phyloP scores from a whole-genome alignment of 2,888 invertebrate genomes.

The Drosophila affinis region DNA sequence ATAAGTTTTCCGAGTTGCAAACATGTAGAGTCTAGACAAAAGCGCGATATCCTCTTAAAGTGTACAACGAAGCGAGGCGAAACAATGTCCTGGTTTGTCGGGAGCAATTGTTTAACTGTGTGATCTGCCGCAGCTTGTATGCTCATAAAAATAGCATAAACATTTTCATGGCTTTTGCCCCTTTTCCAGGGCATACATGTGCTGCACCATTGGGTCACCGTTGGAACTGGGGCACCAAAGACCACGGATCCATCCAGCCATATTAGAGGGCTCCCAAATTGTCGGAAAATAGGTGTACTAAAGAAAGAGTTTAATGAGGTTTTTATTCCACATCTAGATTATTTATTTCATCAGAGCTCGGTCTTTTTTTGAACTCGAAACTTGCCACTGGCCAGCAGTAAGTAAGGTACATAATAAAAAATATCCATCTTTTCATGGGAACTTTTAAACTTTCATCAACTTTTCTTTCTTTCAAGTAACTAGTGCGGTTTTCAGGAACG shows the following conservation, averaged over 20 bases:
- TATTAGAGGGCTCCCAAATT: conserved; percentile 42
- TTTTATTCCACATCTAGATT: conserved; percentile 11
- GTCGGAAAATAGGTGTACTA: conserved; percentile 50
- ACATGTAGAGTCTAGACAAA: neutral
- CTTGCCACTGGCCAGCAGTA: neutral
- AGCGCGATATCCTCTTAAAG: too few species aligned
- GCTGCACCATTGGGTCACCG: conserved; percentile 32
- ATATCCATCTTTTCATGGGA: neutral
- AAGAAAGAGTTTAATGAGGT: conserved; percentile 39
- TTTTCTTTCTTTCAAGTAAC: too few species aligned
- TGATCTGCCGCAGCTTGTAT: conserved; percentile 75
- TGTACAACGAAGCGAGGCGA: conserved; percentile 7
- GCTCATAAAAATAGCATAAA: conserved; percentile 73
- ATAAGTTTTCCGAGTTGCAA: neutral
- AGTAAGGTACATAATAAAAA: conserved; percentile 17
- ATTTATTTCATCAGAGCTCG: neutral
- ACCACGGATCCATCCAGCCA: conserved; percentile 27
- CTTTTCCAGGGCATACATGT: conserved; percentile 42
- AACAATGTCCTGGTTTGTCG: conserved; percentile 40
- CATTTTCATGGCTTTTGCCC: conserved; percentile 68
- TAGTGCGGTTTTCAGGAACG: too few species aligned
- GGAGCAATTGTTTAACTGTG: conserved; percentile 66
- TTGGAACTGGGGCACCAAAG: conserved; percentile 40
- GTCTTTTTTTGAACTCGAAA: neutral
- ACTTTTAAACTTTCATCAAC: too few species aligned